Base-by-base conservation (phyloP, 2,113 vertebrate genomes). In the Passer montanus region DNA sequence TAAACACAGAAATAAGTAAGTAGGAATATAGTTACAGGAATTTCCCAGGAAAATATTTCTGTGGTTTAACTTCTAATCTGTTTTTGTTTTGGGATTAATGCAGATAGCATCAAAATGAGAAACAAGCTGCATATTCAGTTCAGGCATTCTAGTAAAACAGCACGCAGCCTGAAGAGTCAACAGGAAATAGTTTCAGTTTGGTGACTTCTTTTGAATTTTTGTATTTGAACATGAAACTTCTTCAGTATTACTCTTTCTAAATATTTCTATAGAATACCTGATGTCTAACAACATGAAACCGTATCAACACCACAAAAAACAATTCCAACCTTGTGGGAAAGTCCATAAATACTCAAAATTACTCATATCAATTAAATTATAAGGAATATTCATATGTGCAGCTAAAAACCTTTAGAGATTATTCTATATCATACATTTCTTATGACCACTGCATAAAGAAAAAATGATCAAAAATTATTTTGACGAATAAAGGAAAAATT, bases 31-130 rank as follows among this genome's bases (percentile, higher is more conserved):
- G 55, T 79, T 66, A 70, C 35, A 79, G 77, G n/a, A 87, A 89
- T 87, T 80, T 24, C 30, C 55, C 85, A 35, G 12, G 31, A 89
- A 95, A 93, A 66, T 70, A 26, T 49, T 94, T 43, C 56, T 56
- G 31, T 52, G 68, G 22, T 78, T 92, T 83, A 78, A 53, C 20
- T 81, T 68, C 27, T 70, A 74, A 93, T 76, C 68, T 0, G 2
- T 79, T 87, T 93, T 88, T 86, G 70, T 81, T 86, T 84, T 91
- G n/a, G 24, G 63, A 86, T 90, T 90, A 84, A 77, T 50, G 17
- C 10, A 93, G 59, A 88, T 9, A 59, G 20, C 50, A 87, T 52
- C 49, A 91, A 85, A 91, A 78, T 47, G 64, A 89, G n/a, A 84
- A 79, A 63, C 19, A 88, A 82, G 20, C 24, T 77, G 17, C 9